Base-by-base conservation (phyloP, 2,797 vertebrate genomes). In the Oryzias dopingdopingensis region DNA sequence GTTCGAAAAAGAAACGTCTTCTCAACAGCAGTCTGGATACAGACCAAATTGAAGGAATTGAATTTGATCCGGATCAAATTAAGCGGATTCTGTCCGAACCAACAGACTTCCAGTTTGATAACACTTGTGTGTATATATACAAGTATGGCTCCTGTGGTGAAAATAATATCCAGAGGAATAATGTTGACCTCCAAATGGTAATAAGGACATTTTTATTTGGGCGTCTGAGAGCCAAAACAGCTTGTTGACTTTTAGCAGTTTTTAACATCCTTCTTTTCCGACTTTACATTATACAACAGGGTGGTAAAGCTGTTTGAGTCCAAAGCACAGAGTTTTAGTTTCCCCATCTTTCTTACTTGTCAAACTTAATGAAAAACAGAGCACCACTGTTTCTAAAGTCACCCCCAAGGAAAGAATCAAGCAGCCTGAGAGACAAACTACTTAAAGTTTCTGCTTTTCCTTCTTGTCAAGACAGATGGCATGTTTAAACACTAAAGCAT, bases 251-350 rank as follows among this genome's bases (percentile, higher is more conserved):
- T 22, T 22, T 22, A 22, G 20, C 20, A 22, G 20, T 22, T 2
- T 1, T 18, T 15, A 20, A 20, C 4, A 24, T 4, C 24, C 13
- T 14, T 44, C 58, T 56, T 62, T 59, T 60, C 52, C 49, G 4
- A 18, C 14, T 72, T 60, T 37, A 40, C 57, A 67, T 49, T 54
- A 61, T 18, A 2, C 65, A 63, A 52, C 49, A 12, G 65, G 61
- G 17, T 52, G 23, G 56, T 57, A 42, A 71, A 52, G 66, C 63
- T 74, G 59, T 52, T 56, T 1, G 42, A 67, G 40, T 48, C 54
- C 14, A 5, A n/a, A 1, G 37, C 41, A 49, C 16, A 56, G 52
- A 48, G 6, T 58, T 80, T 57, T 26, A n/a, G 49, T 14, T 50
- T 22, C 13, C 57, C 20, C 43, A 7, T 57, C 65, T 48, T 3